Evolutionary conservation across 2,888 invertebrate species (phyloP).

Genomic region (Ommatoiulus sabulosus): DNA sequence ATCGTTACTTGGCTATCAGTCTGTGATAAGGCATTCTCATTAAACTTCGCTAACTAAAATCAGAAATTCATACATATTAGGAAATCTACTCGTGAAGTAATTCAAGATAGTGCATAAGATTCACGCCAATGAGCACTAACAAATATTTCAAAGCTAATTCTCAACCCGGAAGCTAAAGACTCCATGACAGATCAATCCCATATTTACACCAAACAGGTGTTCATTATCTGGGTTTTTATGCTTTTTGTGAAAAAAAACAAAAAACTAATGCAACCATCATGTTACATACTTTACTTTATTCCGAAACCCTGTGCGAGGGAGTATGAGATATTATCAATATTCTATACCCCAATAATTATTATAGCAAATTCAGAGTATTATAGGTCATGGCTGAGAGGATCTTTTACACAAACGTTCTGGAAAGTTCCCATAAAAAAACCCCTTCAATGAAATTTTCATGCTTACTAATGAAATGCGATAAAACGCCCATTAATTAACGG

Average conservation of each 20-base stretch:
- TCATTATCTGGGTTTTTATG: no score
- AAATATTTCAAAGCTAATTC: no score
- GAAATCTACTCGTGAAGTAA: no score
- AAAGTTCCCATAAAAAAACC: neutral
- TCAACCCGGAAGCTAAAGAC: no score
- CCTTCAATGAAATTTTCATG: neutral
- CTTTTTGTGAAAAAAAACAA: no score
- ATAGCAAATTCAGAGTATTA: neutral
- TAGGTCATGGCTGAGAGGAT: neutral
- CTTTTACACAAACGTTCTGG: neutral
- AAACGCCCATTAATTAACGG: neutral
- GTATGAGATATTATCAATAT: neutral
- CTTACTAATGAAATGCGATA: neutral
- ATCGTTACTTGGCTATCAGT: neutral
- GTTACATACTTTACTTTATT: neutral
- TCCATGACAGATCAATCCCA: no score
- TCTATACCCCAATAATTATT: neutral
- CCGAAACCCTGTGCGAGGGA: neutral
- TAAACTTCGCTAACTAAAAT: no score
- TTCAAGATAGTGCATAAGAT: no score
- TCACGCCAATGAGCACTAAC: no score
- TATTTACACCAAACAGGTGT: no score
- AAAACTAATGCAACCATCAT: no score
- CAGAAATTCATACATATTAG: no score
- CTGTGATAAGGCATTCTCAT: neutral